These are phyloP conservation scores for Syngnathus scovelli DNA, from an alignment of 2,113 vertebrate species.

Conservation along the genomic window DNA sequence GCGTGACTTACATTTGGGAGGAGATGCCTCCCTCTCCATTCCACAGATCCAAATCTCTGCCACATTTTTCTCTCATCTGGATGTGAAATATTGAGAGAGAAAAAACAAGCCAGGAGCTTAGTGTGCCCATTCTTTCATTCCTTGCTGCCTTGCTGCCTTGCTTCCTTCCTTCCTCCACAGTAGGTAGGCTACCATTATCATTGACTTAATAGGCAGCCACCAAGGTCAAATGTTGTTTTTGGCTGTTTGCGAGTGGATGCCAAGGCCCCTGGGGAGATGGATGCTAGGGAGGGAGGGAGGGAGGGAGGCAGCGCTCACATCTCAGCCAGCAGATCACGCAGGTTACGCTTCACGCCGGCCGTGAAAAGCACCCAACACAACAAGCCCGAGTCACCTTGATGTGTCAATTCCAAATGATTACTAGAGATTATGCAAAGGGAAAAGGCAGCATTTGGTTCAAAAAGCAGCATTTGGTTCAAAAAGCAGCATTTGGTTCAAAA, in stretches of 20 bases:
- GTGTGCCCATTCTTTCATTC: conserved; percentile 9
- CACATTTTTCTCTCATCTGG: conserved; percentile 4
- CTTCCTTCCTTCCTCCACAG: conserved; percentile 4
- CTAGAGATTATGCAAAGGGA: neutral
- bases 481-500: neutral
- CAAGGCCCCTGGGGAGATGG: conserved; percentile 5
- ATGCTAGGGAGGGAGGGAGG: no score
- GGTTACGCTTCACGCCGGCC: conserved; percentile 28
- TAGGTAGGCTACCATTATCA: conserved; percentile 27
- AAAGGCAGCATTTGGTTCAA: neutral
- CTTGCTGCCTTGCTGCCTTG: no score
- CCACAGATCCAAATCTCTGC: conserved; percentile 17
- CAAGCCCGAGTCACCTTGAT: conserved; percentile 43
- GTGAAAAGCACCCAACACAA: neutral
- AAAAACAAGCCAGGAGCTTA: conserved; percentile 8
- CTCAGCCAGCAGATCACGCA: conserved; percentile 22
- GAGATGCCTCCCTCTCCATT: neutral
- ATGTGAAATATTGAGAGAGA: conserved; percentile 19
- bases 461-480: neutral
- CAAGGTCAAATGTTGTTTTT: conserved; percentile 52
- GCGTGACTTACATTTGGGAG: conserved; percentile 20
- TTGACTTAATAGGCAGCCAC: conserved; percentile 30
- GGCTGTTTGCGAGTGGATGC: conserved; percentile 12
- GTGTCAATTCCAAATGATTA: neutral
- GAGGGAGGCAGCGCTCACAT: conserved; percentile 11